Base-by-base conservation (phyloP, 2,888 invertebrate species). In the Parasteatoda lunata region DNA sequence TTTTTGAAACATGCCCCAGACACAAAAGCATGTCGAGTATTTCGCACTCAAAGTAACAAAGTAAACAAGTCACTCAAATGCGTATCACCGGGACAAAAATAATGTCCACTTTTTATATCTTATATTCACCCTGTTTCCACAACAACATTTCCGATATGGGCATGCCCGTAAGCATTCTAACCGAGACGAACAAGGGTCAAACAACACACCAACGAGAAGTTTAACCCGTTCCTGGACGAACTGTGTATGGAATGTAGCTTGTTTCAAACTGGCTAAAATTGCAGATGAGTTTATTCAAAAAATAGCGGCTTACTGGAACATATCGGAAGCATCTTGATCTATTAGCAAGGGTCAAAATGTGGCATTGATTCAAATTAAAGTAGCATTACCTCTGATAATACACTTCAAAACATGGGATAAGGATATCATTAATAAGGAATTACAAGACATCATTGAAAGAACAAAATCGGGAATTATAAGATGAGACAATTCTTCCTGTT, bases 211-310 rank as follows among this genome's bases (percentile, higher is more conserved):
- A 15, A 66, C 68, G 78, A 84, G 84, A 78, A 66, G 78, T 78
- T 73, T 79, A 84, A 85, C 84, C 75, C 84, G 84, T 85, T 85
- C 79, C 52, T 51, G 30, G 79, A 3, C 13, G 59, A 82, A 69
- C 47, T 52, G 68, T 13, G 66, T 13, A 7, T 75, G 84, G 84
- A 85, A 85, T 85, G 84, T 79, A 75, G 75, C 70, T 47, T 51
- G 30, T 30, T 30, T 30, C 30, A 30, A 30, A 30, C 30, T 11
- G 30, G 51, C 49, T 48, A 52, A 70, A 68, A 69, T 15, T 13
- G 8, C 59, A 59, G 59, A 59, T 9, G 59, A 8, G 65, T 65
- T 71, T 71, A 64, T 13, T n/a, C 6, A 15, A 48, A 47, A 49
- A 48, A 47, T 49, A 48, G 48, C 70, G 11, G 49, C 6, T 70